These are phyloP conservation scores for pig (Sus scrofa) DNA, from an alignment of 2,113 vertebrate species.

Conservation along the genomic window DNA sequence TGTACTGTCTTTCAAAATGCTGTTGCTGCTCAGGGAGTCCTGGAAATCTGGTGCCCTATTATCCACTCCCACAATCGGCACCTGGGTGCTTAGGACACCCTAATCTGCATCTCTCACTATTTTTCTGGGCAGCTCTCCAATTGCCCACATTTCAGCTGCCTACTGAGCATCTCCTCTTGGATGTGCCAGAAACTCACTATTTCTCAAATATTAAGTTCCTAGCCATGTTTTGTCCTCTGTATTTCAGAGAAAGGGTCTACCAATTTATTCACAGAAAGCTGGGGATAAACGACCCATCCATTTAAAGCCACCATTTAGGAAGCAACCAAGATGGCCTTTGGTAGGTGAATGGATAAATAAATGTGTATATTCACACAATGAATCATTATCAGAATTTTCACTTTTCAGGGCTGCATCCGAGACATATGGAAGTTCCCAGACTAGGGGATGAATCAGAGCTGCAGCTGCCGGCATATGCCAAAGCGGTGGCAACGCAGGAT, in stretches of 20 bases:
- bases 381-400: too few species aligned
- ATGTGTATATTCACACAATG: too few species aligned
- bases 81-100: not conserved
- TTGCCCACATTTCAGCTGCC: not conserved
- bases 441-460: too few species aligned
- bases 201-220: not conserved
- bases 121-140: not conserved
- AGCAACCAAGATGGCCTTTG: too few species aligned
- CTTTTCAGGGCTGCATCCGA: too few species aligned
- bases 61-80: too few species aligned
- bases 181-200: not conserved
- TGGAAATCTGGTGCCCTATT: not conserved
- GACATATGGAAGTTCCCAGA: too few species aligned
- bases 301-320: not conserved
- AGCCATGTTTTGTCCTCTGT: not conserved
- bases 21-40: not conserved
- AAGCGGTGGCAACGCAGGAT: too few species aligned
- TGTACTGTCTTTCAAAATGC: not conserved
- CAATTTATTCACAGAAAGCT: not conserved
- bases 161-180: not conserved
- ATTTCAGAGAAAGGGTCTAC: not conserved
- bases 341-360: too few species aligned
- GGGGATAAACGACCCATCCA: not conserved
- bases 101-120: not conserved
- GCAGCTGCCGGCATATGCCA: too few species aligned